A percentile compares a stretch with the other conserved stretches of the same genome.
Conservation (phyloP, 1,140 invertebrate genomes). For the Tetragonula clypearis region DNA sequence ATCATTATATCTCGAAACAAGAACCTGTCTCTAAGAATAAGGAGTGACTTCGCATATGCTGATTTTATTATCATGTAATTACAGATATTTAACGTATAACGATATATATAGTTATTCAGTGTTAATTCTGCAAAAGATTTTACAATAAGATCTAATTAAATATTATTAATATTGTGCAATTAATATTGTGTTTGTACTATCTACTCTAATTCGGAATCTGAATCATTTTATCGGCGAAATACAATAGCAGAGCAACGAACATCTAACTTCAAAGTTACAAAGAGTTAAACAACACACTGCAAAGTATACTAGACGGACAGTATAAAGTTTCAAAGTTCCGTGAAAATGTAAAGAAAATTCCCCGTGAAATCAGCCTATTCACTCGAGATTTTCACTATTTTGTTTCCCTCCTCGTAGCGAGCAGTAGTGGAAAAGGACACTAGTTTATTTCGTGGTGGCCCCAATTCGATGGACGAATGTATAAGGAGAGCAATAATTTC, state of each 20-base stretch:
- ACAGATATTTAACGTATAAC: neutral
- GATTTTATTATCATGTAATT: neutral
- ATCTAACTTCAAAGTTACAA: too few species aligned
- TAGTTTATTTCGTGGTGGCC: constrained; percentile 52
- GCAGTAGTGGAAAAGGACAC: constrained; percentile 33
- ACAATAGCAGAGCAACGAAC: too few species aligned
- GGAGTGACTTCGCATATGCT: neutral
- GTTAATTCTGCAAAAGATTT: neutral
- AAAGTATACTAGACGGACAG: neutral
- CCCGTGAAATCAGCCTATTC: neutral
- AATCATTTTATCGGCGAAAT: too few species aligned
- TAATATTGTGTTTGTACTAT: too few species aligned
- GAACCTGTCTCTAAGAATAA: neutral
- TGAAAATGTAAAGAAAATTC: constrained; percentile 21
- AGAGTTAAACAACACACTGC: neutral
- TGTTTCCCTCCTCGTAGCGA: neutral
- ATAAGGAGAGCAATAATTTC: constrained; percentile 81
- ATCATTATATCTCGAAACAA: constrained; percentile 76
- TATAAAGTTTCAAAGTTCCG: neutral
- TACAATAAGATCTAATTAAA: neutral
- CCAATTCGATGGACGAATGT: constrained; percentile 73
- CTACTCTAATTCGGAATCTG: too few species aligned
- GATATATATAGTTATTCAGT: neutral
- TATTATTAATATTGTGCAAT: too few species aligned
- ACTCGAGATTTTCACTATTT: neutral